A percentile compares a stretch with the other conserved stretches of the same genome.
These are phyloP conservation scores for Nannoperca australis DNA, from an alignment of 2,797 vertebrate genomes.

Conservation along the genomic window DNA sequence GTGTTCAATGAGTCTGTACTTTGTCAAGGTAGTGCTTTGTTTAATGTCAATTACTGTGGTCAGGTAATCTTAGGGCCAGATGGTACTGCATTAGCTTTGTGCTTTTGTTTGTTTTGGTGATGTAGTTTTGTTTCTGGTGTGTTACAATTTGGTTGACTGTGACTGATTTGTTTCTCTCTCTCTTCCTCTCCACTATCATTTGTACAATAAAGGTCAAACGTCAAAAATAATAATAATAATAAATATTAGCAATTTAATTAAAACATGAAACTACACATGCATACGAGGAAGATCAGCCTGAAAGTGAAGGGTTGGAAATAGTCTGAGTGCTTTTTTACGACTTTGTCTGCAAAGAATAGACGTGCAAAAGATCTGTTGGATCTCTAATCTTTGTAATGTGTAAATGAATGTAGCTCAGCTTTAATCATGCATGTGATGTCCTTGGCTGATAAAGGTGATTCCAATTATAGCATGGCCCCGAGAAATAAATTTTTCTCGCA, in stretches of 20 bases:
- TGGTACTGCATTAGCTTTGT: too few species aligned
- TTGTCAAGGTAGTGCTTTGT: too few species aligned
- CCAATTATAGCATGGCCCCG: slow-evolving; percentile 6
- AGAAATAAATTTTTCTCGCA: slow-evolving; percentile 13
- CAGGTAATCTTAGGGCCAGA: too few species aligned
- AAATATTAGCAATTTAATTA: neutral
- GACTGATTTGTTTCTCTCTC: too few species aligned
- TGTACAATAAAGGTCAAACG: neutral
- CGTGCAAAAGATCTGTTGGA: neutral
- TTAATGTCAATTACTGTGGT: too few species aligned
- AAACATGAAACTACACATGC: neutral
- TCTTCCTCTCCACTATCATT: neutral
- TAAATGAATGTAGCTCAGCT: slow-evolving; percentile 13
- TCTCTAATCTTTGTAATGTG: slow-evolving; percentile 2
- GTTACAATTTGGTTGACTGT: too few species aligned
- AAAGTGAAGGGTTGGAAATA: neutral
- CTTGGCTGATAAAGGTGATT: slow-evolving; percentile 31
- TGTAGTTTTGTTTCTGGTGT: neutral
- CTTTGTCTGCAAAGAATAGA: neutral
- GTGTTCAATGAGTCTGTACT: too few species aligned
- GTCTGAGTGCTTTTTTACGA: too few species aligned
- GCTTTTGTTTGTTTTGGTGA: too few species aligned
- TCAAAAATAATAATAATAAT: neutral
- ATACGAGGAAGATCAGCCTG: neutral
- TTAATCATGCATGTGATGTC: slow-evolving; percentile 25